Conservation (phyloP, 2,113 vertebrate genomes). For the Ancistrus triradiatus region DNA sequence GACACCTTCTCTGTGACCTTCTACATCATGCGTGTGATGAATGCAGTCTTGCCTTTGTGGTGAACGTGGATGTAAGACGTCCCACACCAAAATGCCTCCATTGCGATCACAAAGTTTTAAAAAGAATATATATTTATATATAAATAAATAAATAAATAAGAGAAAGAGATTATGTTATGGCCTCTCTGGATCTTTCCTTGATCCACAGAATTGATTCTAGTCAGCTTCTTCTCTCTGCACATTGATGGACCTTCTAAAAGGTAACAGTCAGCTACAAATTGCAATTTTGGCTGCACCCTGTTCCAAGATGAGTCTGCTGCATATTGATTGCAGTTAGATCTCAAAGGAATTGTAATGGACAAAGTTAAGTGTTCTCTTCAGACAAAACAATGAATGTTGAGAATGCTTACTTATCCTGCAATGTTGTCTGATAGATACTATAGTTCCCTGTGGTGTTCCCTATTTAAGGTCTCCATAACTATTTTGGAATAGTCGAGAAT, state of each 20-base stretch:
- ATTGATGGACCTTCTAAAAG: conserved; percentile 6
- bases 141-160: conserved; percentile 17
- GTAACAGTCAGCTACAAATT: conserved; percentile 18
- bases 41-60: neutral
- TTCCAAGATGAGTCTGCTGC: conserved; percentile 7
- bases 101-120: neutral
- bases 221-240: neutral
- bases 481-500: too few relatives aligned
- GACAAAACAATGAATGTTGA: conserved; percentile 12
- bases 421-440: too few relatives aligned
- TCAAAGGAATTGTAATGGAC: conserved; percentile 15
- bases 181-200: neutral
- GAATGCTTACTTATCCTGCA: conserved; percentile 1
- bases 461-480: too few relatives aligned
- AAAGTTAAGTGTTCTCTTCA: conserved; percentile 15
- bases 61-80: too few relatives aligned
- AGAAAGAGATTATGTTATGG: neutral
- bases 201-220: conserved; percentile 13
- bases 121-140: too few relatives aligned
- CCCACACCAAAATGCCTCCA: neutral
- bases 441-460: too few relatives aligned
- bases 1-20: conserved; percentile 1
- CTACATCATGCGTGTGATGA: conserved; percentile 26
- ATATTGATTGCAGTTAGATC: conserved; percentile 14
- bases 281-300: neutral